phyloP scores from a whole-genome alignment of 2,113 vertebrate genomes.

The Genyomyrus donnyi region DNA sequence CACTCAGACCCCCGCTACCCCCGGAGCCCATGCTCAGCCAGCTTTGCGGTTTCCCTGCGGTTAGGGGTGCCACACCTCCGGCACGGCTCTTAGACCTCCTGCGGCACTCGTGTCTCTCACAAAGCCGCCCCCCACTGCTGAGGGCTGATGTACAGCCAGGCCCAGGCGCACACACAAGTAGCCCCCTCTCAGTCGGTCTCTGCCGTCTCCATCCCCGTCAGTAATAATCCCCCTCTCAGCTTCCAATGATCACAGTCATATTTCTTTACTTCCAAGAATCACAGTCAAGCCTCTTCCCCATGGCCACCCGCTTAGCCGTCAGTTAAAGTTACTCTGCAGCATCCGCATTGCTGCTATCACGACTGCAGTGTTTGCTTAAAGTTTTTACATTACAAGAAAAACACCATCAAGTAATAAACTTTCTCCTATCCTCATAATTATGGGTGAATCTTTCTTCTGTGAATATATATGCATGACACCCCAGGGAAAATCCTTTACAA shows the following conservation, averaged over 20 bases:
- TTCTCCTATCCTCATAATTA: neutral
- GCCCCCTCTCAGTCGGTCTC: neutral
- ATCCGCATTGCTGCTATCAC: neutral
- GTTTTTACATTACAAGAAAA: constrained; percentile 8
- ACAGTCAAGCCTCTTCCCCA: neutral
- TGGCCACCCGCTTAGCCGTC: neutral
- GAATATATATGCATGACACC: neutral
- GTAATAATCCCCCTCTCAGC: neutral
- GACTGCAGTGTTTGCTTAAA: neutral
- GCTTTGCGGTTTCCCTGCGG: neutral
- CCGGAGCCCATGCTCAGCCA: neutral
- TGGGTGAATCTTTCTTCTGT: neutral
- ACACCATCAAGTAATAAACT: neutral
- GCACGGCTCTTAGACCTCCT: neutral
- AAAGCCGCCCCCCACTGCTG: neutral
- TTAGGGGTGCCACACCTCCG: neutral
- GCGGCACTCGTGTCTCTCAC: neutral
- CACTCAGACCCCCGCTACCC: neutral
- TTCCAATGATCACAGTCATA: constrained; percentile 6
- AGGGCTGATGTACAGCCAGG: neutral
- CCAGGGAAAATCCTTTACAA: neutral
- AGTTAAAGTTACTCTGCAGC: neutral
- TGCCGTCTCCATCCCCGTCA: neutral
- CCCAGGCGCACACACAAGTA: neutral
- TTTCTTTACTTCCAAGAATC: constrained; percentile 5